phyloP scores from a whole-genome alignment of 2,888 invertebrate genomes.

The Alsophila aescularia region DNA sequence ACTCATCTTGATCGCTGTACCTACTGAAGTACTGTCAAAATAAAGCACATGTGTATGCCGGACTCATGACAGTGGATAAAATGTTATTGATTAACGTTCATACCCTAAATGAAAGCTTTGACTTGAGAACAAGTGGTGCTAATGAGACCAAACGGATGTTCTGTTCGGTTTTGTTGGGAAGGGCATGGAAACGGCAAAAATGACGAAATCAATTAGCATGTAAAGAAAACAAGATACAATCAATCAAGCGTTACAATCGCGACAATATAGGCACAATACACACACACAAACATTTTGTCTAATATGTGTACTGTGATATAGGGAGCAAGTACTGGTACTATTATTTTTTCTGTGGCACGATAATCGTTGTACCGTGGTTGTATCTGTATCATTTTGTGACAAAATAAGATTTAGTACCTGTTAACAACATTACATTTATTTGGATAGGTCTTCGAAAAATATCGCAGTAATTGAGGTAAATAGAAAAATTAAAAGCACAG shows the following conservation, averaged over 20 bases:
- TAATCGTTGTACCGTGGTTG: too few species aligned
- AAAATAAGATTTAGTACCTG: too few species aligned
- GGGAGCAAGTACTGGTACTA: too few species aligned
- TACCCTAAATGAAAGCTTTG: constrained; percentile 14
- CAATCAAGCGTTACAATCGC: not conserved
- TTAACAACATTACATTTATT: too few species aligned
- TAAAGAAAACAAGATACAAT: not conserved
- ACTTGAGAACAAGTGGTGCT: constrained; percentile 14
- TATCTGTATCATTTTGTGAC: too few species aligned
- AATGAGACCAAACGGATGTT: constrained; percentile 14
- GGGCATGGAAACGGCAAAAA: not conserved
- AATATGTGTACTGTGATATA: too few species aligned
- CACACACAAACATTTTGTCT: too few species aligned
- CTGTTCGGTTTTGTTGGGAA: not conserved
- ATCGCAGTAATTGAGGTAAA: too few species aligned
- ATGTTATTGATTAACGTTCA: constrained; percentile 17
- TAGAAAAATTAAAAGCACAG: too few species aligned
- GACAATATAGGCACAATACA: not conserved
- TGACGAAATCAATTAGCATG: not conserved
- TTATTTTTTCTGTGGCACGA: too few species aligned
- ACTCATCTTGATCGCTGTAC: constrained; percentile 36
- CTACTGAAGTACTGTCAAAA: constrained; percentile 1
- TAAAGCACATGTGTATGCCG: constrained; percentile 1
- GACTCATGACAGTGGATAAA: constrained; percentile 11
- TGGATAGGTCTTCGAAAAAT: too few species aligned